Evolutionary conservation across 2,797 vertebrate species (phyloP).

Genomic region (Eulemur albifrons): DNA sequence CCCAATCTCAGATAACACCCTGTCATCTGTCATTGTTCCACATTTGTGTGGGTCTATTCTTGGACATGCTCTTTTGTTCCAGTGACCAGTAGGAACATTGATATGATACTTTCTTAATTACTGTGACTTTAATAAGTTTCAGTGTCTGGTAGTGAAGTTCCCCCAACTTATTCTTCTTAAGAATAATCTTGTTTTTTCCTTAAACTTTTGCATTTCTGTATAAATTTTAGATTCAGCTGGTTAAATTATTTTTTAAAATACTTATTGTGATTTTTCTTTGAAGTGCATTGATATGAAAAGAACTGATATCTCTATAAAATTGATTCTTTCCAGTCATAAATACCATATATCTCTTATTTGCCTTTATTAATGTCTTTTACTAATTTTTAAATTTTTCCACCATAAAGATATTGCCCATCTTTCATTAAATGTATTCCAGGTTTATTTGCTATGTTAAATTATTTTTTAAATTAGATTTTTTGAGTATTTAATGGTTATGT

Average conservation of each 20-base stretch:
- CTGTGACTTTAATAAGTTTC: neutral
- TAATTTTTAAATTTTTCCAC: neutral
- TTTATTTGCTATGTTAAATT: neutral
- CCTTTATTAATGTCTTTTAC: neutral
- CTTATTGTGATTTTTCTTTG: neutral
- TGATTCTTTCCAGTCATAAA: neutral
- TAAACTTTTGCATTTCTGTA: neutral
- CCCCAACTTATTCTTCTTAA: neutral
- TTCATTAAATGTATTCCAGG: neutral
- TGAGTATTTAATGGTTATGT: neutral
- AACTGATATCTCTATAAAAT: neutral
- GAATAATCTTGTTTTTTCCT: neutral
- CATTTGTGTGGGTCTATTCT: neutral
- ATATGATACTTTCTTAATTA: neutral
- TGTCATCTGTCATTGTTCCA: neutral
- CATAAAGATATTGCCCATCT: neutral
- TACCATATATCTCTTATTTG: neutral
- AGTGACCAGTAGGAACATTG: neutral
- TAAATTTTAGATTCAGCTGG: neutral
- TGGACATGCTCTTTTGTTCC: neutral
- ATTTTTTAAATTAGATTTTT: constrained; percentile 7
- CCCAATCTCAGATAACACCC: neutral
- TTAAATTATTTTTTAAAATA: neutral
- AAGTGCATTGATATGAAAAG: neutral
- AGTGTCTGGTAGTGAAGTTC: neutral